phyloP scores from a whole-genome alignment of 2,113 vertebrate genomes.

The Anguilla rostrata region DNA sequence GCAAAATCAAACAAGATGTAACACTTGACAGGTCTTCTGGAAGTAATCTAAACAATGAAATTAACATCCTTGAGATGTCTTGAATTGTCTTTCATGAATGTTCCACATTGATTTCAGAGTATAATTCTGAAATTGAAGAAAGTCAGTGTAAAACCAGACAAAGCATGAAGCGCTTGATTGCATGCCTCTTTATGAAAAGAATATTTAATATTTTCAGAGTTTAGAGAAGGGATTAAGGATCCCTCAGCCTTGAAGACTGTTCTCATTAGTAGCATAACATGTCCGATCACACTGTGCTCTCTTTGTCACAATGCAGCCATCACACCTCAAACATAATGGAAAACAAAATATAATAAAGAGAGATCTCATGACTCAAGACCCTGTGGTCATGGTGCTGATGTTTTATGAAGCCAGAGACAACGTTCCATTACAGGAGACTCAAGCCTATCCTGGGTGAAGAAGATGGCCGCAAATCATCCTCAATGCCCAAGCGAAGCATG shows the following conservation, averaged over 20 bases:
- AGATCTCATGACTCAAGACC: conserved; percentile 17
- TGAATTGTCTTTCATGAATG: background rate
- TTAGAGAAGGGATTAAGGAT: too few species aligned
- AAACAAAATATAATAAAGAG: conserved; percentile 11
- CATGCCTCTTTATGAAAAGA: too few species aligned
- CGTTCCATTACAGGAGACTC: conserved; percentile 20
- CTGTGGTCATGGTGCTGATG: background rate
- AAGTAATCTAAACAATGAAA: background rate
- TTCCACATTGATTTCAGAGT: background rate
- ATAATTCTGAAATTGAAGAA: background rate
- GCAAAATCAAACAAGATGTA: background rate
- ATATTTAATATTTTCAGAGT: too few species aligned
- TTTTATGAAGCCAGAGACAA: conserved; percentile 26
- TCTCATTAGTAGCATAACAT: background rate
- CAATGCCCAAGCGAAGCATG: background rate
- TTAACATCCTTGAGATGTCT: background rate
- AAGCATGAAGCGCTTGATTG: too few species aligned
- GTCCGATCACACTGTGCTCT: background rate
- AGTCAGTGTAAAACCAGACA: background rate
- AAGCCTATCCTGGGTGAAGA: background rate
- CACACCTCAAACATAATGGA: conserved; percentile 10
- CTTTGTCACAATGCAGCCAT: conserved; percentile 7
- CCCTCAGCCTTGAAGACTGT: background rate
- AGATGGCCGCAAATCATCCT: conserved; percentile 18
- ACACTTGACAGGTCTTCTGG: background rate